Percentiles rank a stretch among this genome's conserved stretches.
Evolutionary conservation across 1,140 invertebrate genomes (phyloP).

Genomic region (Glomeris maerens): DNA sequence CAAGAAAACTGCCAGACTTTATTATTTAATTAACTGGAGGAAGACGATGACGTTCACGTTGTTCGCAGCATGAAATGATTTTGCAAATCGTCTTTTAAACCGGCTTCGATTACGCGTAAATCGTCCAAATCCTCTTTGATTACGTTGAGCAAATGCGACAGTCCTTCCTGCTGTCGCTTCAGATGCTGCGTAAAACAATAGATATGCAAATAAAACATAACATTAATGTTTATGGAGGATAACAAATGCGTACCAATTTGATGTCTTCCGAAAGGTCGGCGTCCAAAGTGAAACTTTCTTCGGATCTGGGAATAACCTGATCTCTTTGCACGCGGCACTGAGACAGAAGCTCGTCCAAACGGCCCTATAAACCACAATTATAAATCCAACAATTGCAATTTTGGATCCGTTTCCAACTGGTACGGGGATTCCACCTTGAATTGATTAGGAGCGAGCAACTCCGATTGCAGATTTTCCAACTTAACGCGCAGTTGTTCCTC

Average conservation of each 20-base stretch:
- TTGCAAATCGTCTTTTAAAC: constrained; percentile 45
- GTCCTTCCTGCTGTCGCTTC: constrained; percentile 65
- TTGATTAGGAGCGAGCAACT: constrained; percentile 77
- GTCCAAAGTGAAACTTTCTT: constrained; percentile 44
- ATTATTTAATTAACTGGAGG: no score
- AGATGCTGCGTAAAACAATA: constrained; percentile 47
- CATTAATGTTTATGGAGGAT: background rate
- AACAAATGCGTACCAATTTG: constrained; percentile 35
- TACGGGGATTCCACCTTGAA: constrained; percentile 52
- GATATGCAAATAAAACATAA: constrained; percentile 10
- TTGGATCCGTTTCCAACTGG: background rate
- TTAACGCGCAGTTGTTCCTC: constrained; percentile 72
- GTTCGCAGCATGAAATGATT: no score
- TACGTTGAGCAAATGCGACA: constrained; percentile 62
- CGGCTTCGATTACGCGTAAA: constrained; percentile 64
- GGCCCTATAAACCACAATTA: constrained; percentile 40
- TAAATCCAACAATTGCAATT: background rate
- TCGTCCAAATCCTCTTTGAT: constrained; percentile 58
- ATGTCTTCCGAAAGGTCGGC: constrained; percentile 45
- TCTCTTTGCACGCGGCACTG: constrained; percentile 65
- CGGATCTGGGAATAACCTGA: constrained; percentile 29
- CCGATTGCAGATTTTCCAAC: constrained; percentile 66
- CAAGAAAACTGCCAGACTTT: no score
- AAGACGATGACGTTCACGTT: no score
- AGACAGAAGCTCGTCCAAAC: constrained; percentile 76